Conservation (phyloP, 2,113 vertebrate genomes). For the Halcyon malimbica region DNA sequence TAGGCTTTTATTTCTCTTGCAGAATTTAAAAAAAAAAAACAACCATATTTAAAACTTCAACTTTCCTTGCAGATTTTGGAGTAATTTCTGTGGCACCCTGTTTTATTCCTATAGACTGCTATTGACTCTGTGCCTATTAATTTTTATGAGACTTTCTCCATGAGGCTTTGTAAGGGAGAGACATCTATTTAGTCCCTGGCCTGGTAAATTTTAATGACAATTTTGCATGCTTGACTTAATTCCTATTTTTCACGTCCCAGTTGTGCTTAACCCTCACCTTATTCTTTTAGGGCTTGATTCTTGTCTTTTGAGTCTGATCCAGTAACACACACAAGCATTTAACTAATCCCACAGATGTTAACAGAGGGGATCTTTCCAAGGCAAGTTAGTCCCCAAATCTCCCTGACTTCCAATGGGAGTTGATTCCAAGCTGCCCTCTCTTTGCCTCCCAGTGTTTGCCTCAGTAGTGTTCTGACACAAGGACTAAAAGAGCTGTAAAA, state of each 20-base stretch:
- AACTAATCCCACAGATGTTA: background rate
- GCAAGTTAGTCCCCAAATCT: background rate
- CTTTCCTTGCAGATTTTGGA: background rate
- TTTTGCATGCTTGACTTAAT: conserved; percentile 59
- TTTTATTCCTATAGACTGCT: background rate
- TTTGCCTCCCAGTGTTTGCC: background rate
- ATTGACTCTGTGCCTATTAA: conserved; percentile 32
- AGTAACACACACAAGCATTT: background rate
- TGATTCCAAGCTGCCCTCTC: background rate
- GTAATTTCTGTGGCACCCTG: background rate
- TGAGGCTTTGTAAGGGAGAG: background rate
- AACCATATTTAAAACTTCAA: background rate
- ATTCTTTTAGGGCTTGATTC: background rate
- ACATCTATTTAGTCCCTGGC: conserved; percentile 26
- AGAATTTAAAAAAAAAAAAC: background rate
- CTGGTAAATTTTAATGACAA: conserved; percentile 66
- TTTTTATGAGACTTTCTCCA: conserved; percentile 26
- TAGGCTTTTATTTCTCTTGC: background rate
- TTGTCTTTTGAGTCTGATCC: background rate
- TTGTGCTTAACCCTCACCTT: background rate
- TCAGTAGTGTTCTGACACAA: background rate
- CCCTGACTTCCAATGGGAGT: background rate
- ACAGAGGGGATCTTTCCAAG: background rate
- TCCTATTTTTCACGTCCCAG: conserved; percentile 27
- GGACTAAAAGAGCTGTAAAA: background rate